Base-by-base conservation (phyloP, 2,113 vertebrate genomes). In the Piaya cayana region DNA sequence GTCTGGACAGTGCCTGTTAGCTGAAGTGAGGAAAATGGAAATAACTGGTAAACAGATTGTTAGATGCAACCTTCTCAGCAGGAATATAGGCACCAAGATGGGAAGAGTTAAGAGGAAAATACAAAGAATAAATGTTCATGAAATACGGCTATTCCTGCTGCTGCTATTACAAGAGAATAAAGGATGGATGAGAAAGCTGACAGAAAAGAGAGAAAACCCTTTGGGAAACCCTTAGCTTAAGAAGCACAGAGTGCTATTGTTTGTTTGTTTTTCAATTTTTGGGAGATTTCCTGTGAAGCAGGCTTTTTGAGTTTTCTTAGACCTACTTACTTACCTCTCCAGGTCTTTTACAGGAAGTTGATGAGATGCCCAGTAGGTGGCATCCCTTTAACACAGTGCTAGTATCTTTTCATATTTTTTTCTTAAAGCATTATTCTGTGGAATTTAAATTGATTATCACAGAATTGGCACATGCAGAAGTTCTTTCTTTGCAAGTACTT, bases 281-380 rank as follows among this genome's bases (percentile, higher is more conserved):
- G 37, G 32, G 45, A 70, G 3, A 30, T 88, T 86, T 42, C 18
- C 52, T 47, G 12, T 37, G 23, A 87, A 65, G 36, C 21, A 53
- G 39, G 18, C 12, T 59, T 82, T 49, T 63, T 39, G 26, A 15
- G 2, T 68, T 72, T 77, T 69, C 26, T 36, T 34, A 16, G 7
- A 26, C 12, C 12, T 20, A 4, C 37, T 49, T 34, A 25, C 1
- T 11, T 29, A 2, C 60, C 60, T 67, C 34, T 42, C 6, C 34
- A 32, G 16, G 30, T 27, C 60, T 52, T 53, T 92, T 67, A 37
- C 43, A 9, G 22, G 90, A 75, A 89, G 63, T 42, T 60, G 92
- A 62, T 63, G 86, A 74, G 45, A 43, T 85, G 95, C 95, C 98
- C 98, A 82, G 97, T 89, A 98, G 98, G 96, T 98, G 98, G 98